These are phyloP conservation scores for Planococcus citri DNA, from an alignment of 1,140 invertebrate species.

Conservation along the genomic window DNA sequence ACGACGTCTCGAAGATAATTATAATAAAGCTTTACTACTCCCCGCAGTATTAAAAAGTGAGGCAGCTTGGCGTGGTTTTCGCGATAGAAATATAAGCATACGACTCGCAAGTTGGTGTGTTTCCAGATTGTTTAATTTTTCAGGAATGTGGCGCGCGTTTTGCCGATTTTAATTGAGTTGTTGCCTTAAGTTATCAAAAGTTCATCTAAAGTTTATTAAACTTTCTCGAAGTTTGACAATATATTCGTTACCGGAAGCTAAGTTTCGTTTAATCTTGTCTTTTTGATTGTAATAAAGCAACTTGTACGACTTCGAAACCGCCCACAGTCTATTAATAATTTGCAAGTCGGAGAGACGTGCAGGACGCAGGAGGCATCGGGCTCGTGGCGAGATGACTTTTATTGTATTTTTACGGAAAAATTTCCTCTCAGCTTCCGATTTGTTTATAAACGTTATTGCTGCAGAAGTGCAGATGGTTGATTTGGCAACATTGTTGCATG, in stretches of 20 bases:
- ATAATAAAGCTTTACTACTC: conserved; percentile 1
- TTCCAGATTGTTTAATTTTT: conserved; percentile 12
- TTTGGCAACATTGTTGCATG: not conserved
- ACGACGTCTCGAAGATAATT: not conserved
- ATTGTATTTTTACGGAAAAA: no score
- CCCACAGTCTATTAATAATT: conserved; percentile 2
- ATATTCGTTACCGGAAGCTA: conserved; percentile 18
- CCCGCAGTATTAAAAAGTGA: not conserved
- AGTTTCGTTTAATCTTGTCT: conserved; percentile 17
- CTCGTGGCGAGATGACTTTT: no score
- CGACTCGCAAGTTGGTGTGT: not conserved
- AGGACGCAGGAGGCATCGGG: no score
- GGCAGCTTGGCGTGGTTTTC: no score
- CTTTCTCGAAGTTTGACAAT: conserved; percentile 14
- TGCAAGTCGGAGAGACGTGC: not conserved
- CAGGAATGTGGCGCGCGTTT: not conserved
- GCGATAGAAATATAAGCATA: no score
- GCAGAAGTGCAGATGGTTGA: no score
- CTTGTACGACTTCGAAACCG: not conserved
- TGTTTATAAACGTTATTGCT: no score
- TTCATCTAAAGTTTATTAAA: conserved; percentile 19
- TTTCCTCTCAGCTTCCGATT: no score
- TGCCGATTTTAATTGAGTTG: conserved; percentile 17
- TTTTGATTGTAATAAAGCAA: conserved; percentile 6
- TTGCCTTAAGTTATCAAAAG: conserved; percentile 18